Evolutionary conservation across 2,888 invertebrate species (phyloP).

Genomic region (Sussaba pulchella): DNA sequence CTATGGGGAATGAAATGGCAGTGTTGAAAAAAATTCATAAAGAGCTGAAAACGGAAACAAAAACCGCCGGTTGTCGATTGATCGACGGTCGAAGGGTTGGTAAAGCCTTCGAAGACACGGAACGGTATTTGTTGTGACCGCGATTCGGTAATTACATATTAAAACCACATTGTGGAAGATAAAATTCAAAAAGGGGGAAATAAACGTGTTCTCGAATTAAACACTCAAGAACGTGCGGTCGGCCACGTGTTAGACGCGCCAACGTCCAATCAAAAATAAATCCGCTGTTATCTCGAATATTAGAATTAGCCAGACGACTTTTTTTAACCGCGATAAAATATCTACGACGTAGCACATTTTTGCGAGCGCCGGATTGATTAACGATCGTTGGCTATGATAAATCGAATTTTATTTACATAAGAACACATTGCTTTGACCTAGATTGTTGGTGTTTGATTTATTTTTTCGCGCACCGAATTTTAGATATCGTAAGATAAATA

Average conservation of each 20-base stretch:
- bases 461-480: no score
- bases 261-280: background rate
- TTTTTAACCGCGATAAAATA: background rate
- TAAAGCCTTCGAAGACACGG: background rate
- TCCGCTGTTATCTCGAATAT: slow-evolving; percentile 1
- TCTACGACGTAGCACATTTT: background rate
- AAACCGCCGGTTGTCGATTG: no score
- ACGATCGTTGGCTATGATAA: background rate
- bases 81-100: background rate
- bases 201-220: background rate
- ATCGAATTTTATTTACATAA: background rate
- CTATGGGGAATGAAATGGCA: no score
- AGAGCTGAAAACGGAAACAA: no score
- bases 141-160: slow-evolving; percentile 7
- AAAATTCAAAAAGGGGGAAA: no score
- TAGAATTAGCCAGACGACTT: slow-evolving; percentile 7
- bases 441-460: no score
- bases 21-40: no score
- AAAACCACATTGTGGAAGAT: background rate
- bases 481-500: no score
- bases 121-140: background rate
- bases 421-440: no score
- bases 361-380: background rate
- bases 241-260: slow-evolving; percentile 20
- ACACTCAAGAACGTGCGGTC: slow-evolving; percentile 10